Conservation (phyloP, 2,888 invertebrate genomes). For the Frankliniella fusca region DNA sequence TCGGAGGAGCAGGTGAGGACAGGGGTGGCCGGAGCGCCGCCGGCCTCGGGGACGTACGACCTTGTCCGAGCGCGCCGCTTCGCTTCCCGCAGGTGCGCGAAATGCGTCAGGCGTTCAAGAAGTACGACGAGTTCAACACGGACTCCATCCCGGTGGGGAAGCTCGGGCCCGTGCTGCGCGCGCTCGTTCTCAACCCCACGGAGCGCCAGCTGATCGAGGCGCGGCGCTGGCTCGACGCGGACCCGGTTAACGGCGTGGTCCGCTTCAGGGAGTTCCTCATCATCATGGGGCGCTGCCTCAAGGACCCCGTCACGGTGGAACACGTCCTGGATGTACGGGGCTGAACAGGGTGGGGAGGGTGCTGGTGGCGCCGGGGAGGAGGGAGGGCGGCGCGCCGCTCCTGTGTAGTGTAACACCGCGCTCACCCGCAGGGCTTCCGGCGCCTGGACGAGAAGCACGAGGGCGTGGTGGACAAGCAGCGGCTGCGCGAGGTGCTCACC, state of each 20-base stretch:
- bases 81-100: background rate
- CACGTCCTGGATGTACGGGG: background rate
- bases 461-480: background rate
- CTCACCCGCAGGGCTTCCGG: background rate
- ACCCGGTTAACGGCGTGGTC: background rate
- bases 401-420: background rate
- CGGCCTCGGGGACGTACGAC: background rate
- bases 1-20: background rate
- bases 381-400: background rate
- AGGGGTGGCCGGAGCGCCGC: background rate
- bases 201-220: background rate
- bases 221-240: background rate
- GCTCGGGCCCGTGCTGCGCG: background rate
- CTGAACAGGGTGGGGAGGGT: background rate
- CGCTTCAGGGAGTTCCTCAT: constrained; percentile 15
- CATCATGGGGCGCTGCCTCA: constrained; percentile 2
- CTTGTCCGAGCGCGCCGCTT: background rate
- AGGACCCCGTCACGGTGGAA: background rate
- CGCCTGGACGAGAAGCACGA: background rate
- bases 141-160: background rate
- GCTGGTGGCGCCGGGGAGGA: background rate
- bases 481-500: background rate
- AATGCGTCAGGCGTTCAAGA: background rate
- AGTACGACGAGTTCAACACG: background rate
- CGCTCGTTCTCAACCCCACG: background rate